Evolutionary conservation across 2,113 vertebrate species (phyloP), one percentile per base, ranked within the genome.

Genomic region (Butorides virescens): DNA sequence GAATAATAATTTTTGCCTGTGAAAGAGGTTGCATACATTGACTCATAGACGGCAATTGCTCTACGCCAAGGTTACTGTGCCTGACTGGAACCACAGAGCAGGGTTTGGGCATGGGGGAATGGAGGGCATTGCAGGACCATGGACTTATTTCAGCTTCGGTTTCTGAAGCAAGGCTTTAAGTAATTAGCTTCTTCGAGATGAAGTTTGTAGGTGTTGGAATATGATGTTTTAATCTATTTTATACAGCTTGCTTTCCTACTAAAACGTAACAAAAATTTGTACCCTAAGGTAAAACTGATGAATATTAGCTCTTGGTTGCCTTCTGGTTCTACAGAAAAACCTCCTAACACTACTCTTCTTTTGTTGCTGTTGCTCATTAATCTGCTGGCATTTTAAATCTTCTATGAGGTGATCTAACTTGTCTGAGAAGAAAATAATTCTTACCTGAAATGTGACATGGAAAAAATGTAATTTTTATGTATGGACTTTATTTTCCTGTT

Each of bases 61-160:
- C 17, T 71, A 7, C 26, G 18, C 3, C 49, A n/a, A 34, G 15
- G 37, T 88, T 78, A 8, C 37, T 17, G 22, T 58, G 12, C 32
- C 26, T 80, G 19, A 10, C 3, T 88, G 71, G 46, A 86, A 72
- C 11, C 22, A 44, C 37, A 50, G 47, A 56, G 36, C 12, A 55
- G 13, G 23, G n/a, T 92, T 68, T 61, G 62, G 8, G 19, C 39
- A 22, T 19, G 23, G 36, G 32, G 18, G 21, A 71, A 56, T 27
- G 23, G 13, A 86, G 26, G 9, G 6, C 0, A 0, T 71, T 15
- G 0, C 26, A 92, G 52, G 36, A 83, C 34, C 30, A 7, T 23
- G 13, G 34, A 19, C 10, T 92, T 76, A 49, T 53, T 93, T 70
- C 55, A 75, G 39, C 37, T 78, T 78, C 14, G n/a, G 12, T n/a